These are phyloP conservation scores for Sebastes oblongus DNA, from an alignment of 2,797 vertebrate species.

Conservation along the genomic window DNA sequence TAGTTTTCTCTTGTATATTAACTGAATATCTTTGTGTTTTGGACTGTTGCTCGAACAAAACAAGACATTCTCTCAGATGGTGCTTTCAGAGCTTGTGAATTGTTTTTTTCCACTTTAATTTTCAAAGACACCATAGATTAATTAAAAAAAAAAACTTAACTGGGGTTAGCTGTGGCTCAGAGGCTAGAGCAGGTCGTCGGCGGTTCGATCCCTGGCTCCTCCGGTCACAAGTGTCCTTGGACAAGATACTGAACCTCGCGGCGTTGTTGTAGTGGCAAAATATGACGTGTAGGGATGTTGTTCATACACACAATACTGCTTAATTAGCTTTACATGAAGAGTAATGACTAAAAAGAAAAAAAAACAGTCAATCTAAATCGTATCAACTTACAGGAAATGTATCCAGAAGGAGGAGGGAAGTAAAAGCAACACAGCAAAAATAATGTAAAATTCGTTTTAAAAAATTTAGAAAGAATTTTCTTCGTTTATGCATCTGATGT, in stretches of 20 bases:
- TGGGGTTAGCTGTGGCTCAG: accelerated
- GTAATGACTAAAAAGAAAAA: not conserved
- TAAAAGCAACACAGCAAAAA: not conserved
- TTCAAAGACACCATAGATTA: no score
- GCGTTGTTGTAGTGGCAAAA: no score
- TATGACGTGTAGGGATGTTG: no score
- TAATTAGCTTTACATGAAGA: not conserved
- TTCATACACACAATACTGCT: not conserved
- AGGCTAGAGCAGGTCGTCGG: no score
- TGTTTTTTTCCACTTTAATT: no score
- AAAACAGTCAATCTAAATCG: accelerated
- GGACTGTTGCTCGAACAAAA: not conserved
- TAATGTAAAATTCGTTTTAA: not conserved
- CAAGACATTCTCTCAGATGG: not conserved
- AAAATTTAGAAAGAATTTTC: not conserved
- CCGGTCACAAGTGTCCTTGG: no score
- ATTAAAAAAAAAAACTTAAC: no score
- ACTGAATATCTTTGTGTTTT: not conserved
- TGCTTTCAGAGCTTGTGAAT: no score
- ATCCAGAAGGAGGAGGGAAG: not conserved
- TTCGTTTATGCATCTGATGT: not conserved
- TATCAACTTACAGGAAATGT: not conserved
- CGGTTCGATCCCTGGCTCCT: no score
- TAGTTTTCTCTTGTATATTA: not conserved
- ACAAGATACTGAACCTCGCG: no score